Percentiles rank a stretch among this genome's conserved stretches.
Conservation (phyloP, 37 sponge, comb jelly and placozoan genomes). For the Chondrosia reniformis region DNA sequence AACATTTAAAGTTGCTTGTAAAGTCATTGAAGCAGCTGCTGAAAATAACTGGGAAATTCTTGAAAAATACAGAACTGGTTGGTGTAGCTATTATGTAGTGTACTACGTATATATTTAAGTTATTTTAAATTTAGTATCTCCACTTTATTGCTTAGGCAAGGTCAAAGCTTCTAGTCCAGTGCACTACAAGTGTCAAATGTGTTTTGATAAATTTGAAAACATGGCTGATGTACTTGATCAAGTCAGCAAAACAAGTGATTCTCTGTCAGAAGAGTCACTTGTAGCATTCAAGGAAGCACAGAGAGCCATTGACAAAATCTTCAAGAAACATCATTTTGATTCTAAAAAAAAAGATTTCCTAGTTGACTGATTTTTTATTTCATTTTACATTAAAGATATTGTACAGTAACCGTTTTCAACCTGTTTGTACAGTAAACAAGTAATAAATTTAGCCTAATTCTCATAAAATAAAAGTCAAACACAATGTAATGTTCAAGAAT, state of each 20-base stretch:
- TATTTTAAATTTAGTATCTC: too few species aligned
- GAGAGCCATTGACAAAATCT: background rate
- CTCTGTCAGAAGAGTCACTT: background rate
- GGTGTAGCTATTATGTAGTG: too few species aligned
- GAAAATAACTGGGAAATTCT: background rate
- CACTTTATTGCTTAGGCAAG: background rate
- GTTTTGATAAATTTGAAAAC: background rate
- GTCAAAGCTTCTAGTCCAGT: background rate
- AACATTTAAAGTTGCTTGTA: slow-evolving; percentile 3
- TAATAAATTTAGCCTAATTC: too few species aligned
- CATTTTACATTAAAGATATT: too few species aligned
- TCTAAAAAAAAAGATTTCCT: background rate
- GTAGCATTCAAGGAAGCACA: background rate
- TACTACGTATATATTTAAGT: too few species aligned
- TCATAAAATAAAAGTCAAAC: too few species aligned
- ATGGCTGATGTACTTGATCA: background rate
- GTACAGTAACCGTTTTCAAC: background rate
- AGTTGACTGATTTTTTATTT: background rate
- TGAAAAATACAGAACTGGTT: slow-evolving; percentile 12
- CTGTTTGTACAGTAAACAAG: too few species aligned
- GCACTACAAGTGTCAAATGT: slow-evolving; percentile 9
- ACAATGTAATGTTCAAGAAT: background rate
- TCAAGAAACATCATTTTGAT: background rate
- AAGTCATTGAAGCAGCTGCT: background rate
- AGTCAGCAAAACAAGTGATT: background rate